These are phyloP conservation scores for Notolabrus celidotus DNA, from an alignment of 2,797 vertebrate genomes.

Conservation along the genomic window DNA sequence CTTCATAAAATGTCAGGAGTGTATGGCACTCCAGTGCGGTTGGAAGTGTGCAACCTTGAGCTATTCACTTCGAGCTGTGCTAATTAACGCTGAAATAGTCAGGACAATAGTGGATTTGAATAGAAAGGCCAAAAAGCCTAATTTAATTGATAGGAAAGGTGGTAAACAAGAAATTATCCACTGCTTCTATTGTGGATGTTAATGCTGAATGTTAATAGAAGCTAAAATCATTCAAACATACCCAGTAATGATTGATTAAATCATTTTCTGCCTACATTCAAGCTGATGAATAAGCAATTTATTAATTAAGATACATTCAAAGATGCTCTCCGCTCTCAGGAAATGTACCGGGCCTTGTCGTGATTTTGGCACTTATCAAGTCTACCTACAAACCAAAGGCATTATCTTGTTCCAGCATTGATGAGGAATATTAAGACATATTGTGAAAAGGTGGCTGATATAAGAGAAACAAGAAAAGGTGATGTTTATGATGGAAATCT, in stretches of 20 bases:
- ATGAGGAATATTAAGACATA: background rate
- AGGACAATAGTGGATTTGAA: slow-evolving; percentile 23
- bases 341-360: background rate
- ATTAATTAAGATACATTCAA: slow-evolving; percentile 1
- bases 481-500: background rate
- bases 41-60: slow-evolving; percentile 63
- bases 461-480: background rate
- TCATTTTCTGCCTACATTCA: slow-evolving; percentile 12
- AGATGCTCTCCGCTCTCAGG: background rate
- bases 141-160: slow-evolving; percentile 3
- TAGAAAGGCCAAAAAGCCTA: slow-evolving; percentile 26
- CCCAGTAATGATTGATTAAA: background rate
- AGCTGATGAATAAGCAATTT: background rate
- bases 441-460: background rate
- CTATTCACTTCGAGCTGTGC: slow-evolving; percentile 45
- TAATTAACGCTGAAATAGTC: slow-evolving; percentile 30
- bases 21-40: slow-evolving; percentile 29
- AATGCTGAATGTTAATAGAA: slow-evolving; percentile 1
- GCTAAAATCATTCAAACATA: slow-evolving; percentile 4
- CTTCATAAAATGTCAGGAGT: slow-evolving; percentile 54
- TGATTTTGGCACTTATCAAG: background rate
- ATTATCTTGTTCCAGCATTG: background rate
- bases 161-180: slow-evolving; percentile 9
- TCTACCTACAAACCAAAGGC: background rate
- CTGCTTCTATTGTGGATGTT: slow-evolving; percentile 10